phyloP scores from a whole-genome alignment of 1,140 invertebrate genomes.

The Lasaia peninsularis region DNA sequence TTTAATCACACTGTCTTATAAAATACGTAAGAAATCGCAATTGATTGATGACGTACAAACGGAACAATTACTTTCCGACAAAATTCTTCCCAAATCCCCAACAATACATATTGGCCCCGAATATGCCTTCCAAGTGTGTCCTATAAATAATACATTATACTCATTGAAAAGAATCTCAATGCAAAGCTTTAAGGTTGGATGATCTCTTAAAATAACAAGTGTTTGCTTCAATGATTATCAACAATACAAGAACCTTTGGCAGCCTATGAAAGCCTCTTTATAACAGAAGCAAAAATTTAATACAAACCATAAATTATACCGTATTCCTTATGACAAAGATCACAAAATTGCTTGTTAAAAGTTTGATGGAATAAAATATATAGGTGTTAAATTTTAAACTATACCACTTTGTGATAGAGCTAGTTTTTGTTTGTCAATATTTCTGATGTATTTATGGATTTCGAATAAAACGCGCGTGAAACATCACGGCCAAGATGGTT shows the following conservation, averaged over 20 bases:
- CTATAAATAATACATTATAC: constrained; percentile 76
- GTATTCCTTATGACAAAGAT: constrained; percentile 19
- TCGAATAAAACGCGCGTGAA: constrained; percentile 71
- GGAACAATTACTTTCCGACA: constrained; percentile 7
- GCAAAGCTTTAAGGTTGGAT: constrained; percentile 70
- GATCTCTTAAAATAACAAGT: constrained; percentile 78
- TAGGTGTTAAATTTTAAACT: constrained; percentile 21
- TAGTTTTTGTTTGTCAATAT: constrained; percentile 14
- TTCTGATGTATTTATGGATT: constrained; percentile 31
- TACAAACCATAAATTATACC: constrained; percentile 18
- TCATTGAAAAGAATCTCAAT: constrained; percentile 61
- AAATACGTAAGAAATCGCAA: neutral
- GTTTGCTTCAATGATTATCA: constrained; percentile 76
- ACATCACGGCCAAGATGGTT: constrained; percentile 73
- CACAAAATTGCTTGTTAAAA: constrained; percentile 19
- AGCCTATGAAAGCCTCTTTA: constrained; percentile 67
- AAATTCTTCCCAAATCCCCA: constrained; percentile 13
- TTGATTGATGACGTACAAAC: constrained; percentile 1
- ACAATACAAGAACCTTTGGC: constrained; percentile 72
- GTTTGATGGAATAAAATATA: neutral
- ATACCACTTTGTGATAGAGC: neutral
- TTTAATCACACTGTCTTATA: too few species aligned
- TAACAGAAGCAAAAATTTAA: constrained; percentile 22
- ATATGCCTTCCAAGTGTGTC: constrained; percentile 69
- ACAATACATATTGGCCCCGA: constrained; percentile 50